Conservation (phyloP, 53 echinoderm and acorn worm species). For the Holothuria scabra region DNA sequence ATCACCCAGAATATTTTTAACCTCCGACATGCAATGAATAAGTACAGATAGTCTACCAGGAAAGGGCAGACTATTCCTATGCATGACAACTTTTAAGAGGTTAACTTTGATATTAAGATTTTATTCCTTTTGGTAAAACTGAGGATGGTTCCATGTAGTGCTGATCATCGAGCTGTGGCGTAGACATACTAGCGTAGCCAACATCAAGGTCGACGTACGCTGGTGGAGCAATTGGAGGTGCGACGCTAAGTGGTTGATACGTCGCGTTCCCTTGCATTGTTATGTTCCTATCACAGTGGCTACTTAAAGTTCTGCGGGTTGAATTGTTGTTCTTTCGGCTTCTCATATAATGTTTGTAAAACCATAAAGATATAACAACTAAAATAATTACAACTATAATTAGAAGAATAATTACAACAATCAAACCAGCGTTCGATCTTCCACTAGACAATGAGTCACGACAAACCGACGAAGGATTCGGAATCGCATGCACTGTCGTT, state of each 20-base stretch:
- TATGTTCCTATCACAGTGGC: neutral
- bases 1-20: too few species aligned
- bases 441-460: neutral
- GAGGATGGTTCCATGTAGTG: constrained; percentile 27
- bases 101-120: too few species aligned
- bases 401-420: constrained; percentile 15
- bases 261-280: constrained; percentile 23
- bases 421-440: neutral
- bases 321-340: constrained; percentile 3
- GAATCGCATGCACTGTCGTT: neutral
- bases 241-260: neutral
- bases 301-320: neutral
- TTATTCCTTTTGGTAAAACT: too few species aligned
- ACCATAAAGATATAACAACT: neutral
- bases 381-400: constrained; percentile 7
- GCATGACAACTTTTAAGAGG: too few species aligned
- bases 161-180: constrained; percentile 17
- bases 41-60: too few species aligned
- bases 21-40: too few species aligned
- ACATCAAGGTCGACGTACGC: constrained; percentile 31
- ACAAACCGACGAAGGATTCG: neutral
- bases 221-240: constrained; percentile 2
- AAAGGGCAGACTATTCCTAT: too few species aligned
- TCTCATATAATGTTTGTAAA: constrained; percentile 1
- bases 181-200: constrained; percentile 10